phyloP scores from a whole-genome alignment of 2,797 vertebrate species.

The Acanthurus tractus region DNA sequence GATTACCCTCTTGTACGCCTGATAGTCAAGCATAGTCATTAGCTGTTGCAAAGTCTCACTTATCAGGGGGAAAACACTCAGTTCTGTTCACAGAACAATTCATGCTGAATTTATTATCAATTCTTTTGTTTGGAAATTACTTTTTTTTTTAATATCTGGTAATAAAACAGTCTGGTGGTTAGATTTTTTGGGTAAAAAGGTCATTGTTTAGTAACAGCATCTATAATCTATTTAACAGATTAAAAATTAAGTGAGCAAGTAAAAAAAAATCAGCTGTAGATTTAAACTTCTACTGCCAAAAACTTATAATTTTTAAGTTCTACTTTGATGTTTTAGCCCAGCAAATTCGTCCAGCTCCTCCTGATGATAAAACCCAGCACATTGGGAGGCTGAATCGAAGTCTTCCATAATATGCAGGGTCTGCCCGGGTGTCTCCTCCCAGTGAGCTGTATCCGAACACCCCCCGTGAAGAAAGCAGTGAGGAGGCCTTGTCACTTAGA shows the following conservation, averaged over 20 bases:
- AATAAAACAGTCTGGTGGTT: not conserved
- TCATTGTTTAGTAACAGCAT: not conserved
- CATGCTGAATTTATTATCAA: conserved; percentile 20
- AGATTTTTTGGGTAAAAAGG: not conserved
- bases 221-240: not conserved
- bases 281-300: not conserved
- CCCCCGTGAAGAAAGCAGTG: not conserved
- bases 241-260: conserved; percentile 1
- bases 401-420: conserved; percentile 2
- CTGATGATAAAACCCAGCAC: not conserved
- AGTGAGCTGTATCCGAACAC: not conserved
- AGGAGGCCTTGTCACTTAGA: conserved; percentile 1
- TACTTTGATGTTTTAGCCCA: not conserved
- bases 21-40: conserved; percentile 52
- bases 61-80: conserved; percentile 28
- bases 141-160: conserved; percentile 12
- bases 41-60: conserved; percentile 42
- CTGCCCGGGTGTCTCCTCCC: conserved; percentile 12
- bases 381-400: conserved; percentile 8
- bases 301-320: not conserved
- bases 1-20: conserved; percentile 58
- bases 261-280: conserved; percentile 6
- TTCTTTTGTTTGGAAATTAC: conserved; percentile 16
- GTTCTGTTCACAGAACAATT: conserved; percentile 28
- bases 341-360: conserved; percentile 13